Evolutionary conservation across 2,888 invertebrate genomes (phyloP).

Genomic region (Epirrhoe alternata): DNA sequence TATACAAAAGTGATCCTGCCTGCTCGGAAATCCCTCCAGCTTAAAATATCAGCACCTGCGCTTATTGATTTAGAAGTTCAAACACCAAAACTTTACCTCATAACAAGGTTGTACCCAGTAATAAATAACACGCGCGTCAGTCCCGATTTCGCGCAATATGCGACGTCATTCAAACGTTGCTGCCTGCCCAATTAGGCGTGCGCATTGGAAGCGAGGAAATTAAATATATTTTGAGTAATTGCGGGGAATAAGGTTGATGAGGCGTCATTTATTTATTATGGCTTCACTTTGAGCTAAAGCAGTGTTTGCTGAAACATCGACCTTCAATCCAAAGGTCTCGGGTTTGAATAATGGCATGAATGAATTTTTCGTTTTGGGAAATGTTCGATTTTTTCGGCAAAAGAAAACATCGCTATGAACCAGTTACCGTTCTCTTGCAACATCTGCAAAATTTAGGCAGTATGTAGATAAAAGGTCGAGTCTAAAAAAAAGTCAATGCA

Average conservation of each 20-base stretch:
- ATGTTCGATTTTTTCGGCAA: too few species aligned
- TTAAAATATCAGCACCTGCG: background rate
- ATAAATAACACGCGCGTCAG: slow-evolving; percentile 27
- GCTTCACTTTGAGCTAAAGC: background rate
- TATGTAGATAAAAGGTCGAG: too few species aligned
- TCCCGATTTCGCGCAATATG: slow-evolving; percentile 22
- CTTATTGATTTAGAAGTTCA: slow-evolving; percentile 2
- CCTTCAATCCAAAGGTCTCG: too few species aligned
- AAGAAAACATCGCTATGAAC: too few species aligned
- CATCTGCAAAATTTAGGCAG: too few species aligned
- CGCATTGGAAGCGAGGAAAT: slow-evolving; percentile 6
- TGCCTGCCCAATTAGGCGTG: slow-evolving; percentile 33
- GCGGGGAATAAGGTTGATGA: slow-evolving; percentile 8
- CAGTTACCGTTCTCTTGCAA: too few species aligned
- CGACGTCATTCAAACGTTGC: slow-evolving; percentile 42
- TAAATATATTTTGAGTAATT: slow-evolving; percentile 30
- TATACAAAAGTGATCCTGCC: too few species aligned
- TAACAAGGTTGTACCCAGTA: slow-evolving; percentile 12
- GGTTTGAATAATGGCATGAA: too few species aligned
- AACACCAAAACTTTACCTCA: slow-evolving; percentile 6
- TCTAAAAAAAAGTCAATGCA: background rate
- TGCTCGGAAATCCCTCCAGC: background rate
- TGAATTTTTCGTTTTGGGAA: too few species aligned
- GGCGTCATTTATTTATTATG: slow-evolving; percentile 7
- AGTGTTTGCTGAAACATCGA: background rate